Evolutionary conservation across 1,140 invertebrate genomes (phyloP).

Genomic region (Microplitis demolitor): DNA sequence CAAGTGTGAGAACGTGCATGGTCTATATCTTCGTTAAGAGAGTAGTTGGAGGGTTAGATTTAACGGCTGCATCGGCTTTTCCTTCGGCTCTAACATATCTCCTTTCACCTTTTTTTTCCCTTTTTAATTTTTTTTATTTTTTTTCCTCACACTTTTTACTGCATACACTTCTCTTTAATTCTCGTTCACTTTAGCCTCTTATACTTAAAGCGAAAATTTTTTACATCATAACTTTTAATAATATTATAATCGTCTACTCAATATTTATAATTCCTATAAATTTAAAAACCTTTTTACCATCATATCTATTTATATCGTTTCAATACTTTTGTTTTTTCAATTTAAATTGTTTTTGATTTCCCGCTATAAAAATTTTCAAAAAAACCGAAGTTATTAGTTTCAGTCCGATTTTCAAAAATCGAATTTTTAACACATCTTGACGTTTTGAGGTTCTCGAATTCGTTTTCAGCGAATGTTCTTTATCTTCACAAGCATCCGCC

Average conservation of each 20-base stretch:
- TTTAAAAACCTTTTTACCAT: too few species aligned
- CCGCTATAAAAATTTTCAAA: too few species aligned
- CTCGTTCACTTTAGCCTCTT: background rate
- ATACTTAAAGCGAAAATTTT: background rate
- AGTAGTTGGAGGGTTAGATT: constrained; percentile 21
- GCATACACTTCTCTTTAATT: background rate
- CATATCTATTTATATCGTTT: too few species aligned
- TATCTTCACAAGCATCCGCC: too few species aligned
- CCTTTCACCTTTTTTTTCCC: background rate
- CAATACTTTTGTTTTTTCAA: too few species aligned
- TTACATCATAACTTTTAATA: constrained; percentile 20
- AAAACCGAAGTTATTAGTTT: too few species aligned
- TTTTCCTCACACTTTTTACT: background rate
- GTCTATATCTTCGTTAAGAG: constrained; percentile 26
- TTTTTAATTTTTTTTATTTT: background rate
- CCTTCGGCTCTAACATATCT: constrained; percentile 9
- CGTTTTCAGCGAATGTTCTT: too few species aligned
- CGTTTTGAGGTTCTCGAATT: too few species aligned
- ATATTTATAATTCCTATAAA: too few species aligned
- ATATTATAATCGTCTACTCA: constrained; percentile 11
- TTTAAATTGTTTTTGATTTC: too few species aligned
- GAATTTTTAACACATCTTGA: too few species aligned
- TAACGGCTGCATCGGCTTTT: constrained; percentile 18
- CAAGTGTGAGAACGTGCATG: background rate
- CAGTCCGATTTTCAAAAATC: too few species aligned